Evolutionary conservation across 2,888 invertebrate species (phyloP).

Genomic region (Papilio gigon): DNA sequence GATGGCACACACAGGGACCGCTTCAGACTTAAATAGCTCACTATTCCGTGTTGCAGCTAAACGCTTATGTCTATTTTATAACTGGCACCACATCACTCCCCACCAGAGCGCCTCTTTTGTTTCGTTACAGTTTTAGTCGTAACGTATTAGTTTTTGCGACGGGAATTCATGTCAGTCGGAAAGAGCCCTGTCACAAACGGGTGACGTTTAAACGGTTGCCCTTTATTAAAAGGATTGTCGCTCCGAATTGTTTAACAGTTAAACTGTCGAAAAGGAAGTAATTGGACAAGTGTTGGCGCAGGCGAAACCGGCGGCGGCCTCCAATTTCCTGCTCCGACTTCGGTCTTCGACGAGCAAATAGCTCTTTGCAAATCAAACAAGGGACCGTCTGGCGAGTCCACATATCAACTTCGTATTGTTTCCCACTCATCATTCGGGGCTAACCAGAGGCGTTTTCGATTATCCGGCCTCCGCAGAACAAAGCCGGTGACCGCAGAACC

Average conservation of each 20-base stretch:
- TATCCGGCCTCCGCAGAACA: conserved; percentile 79
- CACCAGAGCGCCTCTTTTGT: conserved; percentile 55
- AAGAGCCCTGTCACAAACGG: conserved; percentile 66
- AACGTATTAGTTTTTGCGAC: conserved; percentile 74
- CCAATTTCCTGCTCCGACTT: conserved; percentile 76
- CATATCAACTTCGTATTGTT: conserved; percentile 82
- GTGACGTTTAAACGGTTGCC: conserved; percentile 55
- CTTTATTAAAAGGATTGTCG: conserved; percentile 65
- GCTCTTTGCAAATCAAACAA: conserved; percentile 82
- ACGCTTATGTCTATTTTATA: conserved; percentile 80
- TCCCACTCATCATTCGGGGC: conserved; percentile 76
- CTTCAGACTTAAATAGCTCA: conserved; percentile 78
- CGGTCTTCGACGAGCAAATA: conserved; percentile 74
- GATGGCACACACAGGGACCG: conserved; percentile 75
- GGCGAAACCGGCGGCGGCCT: conserved; percentile 62
- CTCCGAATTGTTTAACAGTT: conserved; percentile 57
- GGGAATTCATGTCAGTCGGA: conserved; percentile 67
- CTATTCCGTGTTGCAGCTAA: conserved; percentile 74
- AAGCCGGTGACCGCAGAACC: conserved; percentile 80
- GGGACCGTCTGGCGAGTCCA: conserved; percentile 77
- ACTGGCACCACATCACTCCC: conserved; percentile 69
- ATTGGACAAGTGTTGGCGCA: conserved; percentile 74
- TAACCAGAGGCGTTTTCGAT: conserved; percentile 82
- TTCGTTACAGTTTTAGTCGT: conserved; percentile 62
- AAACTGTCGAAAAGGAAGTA: conserved; percentile 65